Evolutionary conservation across 2,797 vertebrate genomes (phyloP), one percentile per base, ranked within the genome.

Genomic region (Chaunax sp.): DNA sequence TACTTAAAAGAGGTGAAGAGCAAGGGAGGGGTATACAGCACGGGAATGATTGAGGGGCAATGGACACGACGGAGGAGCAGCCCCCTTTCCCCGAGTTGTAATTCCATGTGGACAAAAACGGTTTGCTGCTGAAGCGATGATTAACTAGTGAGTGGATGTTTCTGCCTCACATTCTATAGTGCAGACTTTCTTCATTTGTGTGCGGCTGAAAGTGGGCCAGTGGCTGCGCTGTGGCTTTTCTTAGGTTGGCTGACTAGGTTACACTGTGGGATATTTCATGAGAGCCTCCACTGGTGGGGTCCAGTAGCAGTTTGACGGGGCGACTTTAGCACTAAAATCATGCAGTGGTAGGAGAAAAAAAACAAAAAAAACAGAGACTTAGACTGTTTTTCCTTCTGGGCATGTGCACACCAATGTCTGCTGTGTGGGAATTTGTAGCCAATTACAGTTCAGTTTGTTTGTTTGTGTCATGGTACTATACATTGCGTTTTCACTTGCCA

Each of bases 191-290:
- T 82, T 73, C 49, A 37, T 77, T 71, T 64, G 81, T 57, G 74
- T 22, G 30, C 47, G 49, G 45, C 77, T 77, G 77, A 84, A 89
- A 87, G 84, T 82, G 82, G 88, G 86, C 78, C 84, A 85, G 67
- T 19, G 43, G 64, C 79, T 82, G 81, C 64, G 26, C 50, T 25
- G 64, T 35, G 47, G 82, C 79, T 87, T 86, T 83, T 84, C 80
- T 85, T 86, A 78, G 77, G 73, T 30, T 75, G 81, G 80, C 75
- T 75, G 87, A 82, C 80, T 55, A 22, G 83, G 80, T 88, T 80
- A 87, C 69, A 78, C 73, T 79, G 62, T 38, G 74, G 64, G 64
- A 59, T 82, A 65, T 78, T 87, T 83, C 69, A 79, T 80, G 82
- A 83, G 75, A 62, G 13, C 40, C 67, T 75, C 63, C 35, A 11